phyloP scores from a whole-genome alignment of 2,888 invertebrate species.

The Notocelia uddmanniana region DNA sequence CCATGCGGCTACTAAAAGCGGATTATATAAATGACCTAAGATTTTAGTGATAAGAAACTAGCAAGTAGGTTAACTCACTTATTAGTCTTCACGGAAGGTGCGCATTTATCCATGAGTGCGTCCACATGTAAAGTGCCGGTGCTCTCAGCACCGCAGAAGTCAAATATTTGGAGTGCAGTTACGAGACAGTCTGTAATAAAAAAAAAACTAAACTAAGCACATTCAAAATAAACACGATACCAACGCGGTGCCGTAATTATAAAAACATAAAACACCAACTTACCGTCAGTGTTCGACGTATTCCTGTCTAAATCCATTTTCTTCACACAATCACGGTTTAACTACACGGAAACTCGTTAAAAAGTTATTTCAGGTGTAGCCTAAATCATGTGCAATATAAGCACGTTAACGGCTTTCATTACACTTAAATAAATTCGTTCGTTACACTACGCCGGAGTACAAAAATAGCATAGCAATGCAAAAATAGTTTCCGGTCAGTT shows the following conservation, averaged over 20 bases:
- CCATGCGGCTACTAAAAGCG: neutral
- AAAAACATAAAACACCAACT: conserved; percentile 55
- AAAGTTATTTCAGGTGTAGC: conserved; percentile 38
- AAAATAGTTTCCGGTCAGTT: conserved; percentile 52
- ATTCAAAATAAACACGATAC: conserved; percentile 63
- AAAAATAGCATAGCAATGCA: conserved; percentile 71
- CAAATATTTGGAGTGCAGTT: conserved; percentile 79
- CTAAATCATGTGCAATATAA: conserved; percentile 50
- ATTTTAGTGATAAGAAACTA: neutral
- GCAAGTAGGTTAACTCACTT: conserved; percentile 66
- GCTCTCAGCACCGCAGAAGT: conserved; percentile 73
- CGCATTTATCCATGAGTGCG: conserved; percentile 77
- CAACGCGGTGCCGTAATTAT: conserved; percentile 70
- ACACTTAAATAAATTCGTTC: conserved; percentile 67
- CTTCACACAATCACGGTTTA: conserved; percentile 44
- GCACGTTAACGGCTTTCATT: conserved; percentile 66
- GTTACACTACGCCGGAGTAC: conserved; percentile 64
- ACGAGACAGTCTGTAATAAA: conserved; percentile 75
- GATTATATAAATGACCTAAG: neutral
- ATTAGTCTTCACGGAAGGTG: conserved; percentile 77
- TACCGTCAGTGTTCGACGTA: conserved; percentile 70
- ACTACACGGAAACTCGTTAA: conserved; percentile 42
- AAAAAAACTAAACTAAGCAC: conserved; percentile 63
- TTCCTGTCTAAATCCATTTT: conserved; percentile 73
- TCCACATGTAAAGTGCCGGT: conserved; percentile 71